Evolutionary conservation across 2,113 vertebrate species (phyloP), one percentile per base, ranked within the genome.

Genomic region (Poecile atricapillus): DNA sequence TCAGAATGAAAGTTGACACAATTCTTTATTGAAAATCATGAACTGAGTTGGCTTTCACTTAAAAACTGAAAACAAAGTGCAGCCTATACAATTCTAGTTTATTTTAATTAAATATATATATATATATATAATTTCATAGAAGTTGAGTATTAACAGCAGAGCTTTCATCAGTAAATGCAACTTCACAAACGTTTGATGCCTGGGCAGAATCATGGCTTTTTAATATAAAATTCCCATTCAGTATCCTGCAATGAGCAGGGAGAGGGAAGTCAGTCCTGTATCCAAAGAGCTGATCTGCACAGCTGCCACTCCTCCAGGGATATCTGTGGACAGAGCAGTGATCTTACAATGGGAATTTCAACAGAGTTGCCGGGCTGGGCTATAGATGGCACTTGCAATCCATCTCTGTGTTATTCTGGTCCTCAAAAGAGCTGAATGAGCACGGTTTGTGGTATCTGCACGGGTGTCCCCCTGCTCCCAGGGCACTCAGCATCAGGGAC

Each of bases 381-480:
- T 49, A 41, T 1, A 50, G 49, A 14, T 1, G 1, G n/a, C 20
- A 37, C 21, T 24, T 76, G 20, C 25, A 55, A 27, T 27, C 0
- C 0, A 11, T 13, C 15, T 69, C 20, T 39, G 5, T n/a, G 20
- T 64, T 60, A 5, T 25, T 43, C 15, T 21, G 25, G 23, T 43
- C 24, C 46, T 25, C 33, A 3, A 17, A 23, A 55, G 47, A 46
- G 41, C 15, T 22, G 35, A 69, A 33, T 13, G 7, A 37, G 75
- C 41, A 3, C 31, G 5, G 53, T 37, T 15, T 14, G 55, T 5
- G 15, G n/a, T 5, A 4, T 18, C 33, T 15, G 59, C 22, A 31
- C 11, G 6, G 0, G 0, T 44, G 41, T 50, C 6, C 18, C 15
- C 9, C 30, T 9, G 5, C 49, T 71, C 39, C 44, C 39, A 33